Evolutionary conservation across 2,888 invertebrate species (phyloP).

Genomic region (Melieria omissa): DNA sequence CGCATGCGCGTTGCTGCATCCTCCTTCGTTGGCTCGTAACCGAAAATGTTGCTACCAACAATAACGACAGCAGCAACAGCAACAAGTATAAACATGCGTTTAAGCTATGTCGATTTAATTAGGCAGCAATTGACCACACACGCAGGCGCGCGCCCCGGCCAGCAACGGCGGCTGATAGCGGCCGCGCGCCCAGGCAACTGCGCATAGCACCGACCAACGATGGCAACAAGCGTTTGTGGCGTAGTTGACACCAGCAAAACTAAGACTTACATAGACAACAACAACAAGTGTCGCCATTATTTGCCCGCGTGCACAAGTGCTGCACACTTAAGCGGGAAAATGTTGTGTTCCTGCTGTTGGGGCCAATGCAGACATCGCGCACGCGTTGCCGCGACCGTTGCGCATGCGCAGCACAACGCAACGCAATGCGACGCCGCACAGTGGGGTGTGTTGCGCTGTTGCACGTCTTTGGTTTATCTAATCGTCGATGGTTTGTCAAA

Average conservation of each 20-base stretch:
- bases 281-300: no score
- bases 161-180: neutral
- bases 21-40: neutral
- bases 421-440: neutral
- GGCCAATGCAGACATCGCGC: neutral
- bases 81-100: slow-evolving; percentile 40
- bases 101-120: slow-evolving; percentile 49
- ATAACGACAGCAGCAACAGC: slow-evolving; percentile 26
- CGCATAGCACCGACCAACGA: slow-evolving; percentile 12
- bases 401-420: slow-evolving; percentile 16
- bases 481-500: slow-evolving; percentile 45
- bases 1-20: slow-evolving; percentile 25
- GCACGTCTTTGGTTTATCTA: slow-evolving; percentile 33
- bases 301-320: no score
- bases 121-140: slow-evolving; percentile 49
- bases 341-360: no score
- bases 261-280: no score
- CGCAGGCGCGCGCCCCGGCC: neutral
- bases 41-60: slow-evolving; percentile 26
- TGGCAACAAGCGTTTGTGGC: slow-evolving; percentile 13
- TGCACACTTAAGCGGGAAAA: no score
- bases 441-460: neutral
- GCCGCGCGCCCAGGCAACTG: slow-evolving; percentile 16
- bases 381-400: neutral
- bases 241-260: no score